Evolutionary conservation across 2,113 vertebrate species (phyloP).

Genomic region (Panthera tigris): DNA sequence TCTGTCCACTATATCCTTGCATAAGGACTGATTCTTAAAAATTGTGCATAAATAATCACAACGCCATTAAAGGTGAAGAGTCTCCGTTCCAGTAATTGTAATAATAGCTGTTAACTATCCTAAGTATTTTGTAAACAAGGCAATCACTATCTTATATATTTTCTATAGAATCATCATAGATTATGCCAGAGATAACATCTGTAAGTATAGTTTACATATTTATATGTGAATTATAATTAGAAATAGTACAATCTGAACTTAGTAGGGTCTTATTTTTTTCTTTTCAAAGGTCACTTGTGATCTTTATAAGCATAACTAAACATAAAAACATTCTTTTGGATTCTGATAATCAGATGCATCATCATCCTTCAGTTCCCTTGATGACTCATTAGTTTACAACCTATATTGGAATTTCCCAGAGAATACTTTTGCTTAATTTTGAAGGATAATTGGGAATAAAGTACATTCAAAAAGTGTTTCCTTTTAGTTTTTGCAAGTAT

Average conservation of each 20-base stretch:
- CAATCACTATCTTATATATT: background rate
- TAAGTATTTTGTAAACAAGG: background rate
- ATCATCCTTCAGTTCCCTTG: background rate
- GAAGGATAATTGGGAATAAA: background rate
- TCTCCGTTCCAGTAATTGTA: background rate
- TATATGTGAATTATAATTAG: background rate
- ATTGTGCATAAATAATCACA: background rate
- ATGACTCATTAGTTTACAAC: constrained; percentile 11
- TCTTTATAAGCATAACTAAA: background rate
- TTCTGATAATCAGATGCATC: background rate
- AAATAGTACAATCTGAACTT: background rate
- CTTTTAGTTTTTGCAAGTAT: background rate
- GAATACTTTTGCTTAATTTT: constrained; percentile 42
- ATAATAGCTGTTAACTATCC: background rate
- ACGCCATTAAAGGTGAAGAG: background rate
- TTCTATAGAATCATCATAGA: background rate
- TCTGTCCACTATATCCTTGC: background rate
- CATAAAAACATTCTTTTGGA: background rate
- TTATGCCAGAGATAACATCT: background rate
- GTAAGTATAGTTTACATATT: background rate
- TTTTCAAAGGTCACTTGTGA: background rate
- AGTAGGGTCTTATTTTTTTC: background rate
- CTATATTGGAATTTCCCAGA: background rate
- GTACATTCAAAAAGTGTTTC: constrained; percentile 18
- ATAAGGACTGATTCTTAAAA: background rate